Base-by-base conservation (phyloP, 2,113 vertebrate genomes). In the Dicerorhinus sumatrensis region DNA sequence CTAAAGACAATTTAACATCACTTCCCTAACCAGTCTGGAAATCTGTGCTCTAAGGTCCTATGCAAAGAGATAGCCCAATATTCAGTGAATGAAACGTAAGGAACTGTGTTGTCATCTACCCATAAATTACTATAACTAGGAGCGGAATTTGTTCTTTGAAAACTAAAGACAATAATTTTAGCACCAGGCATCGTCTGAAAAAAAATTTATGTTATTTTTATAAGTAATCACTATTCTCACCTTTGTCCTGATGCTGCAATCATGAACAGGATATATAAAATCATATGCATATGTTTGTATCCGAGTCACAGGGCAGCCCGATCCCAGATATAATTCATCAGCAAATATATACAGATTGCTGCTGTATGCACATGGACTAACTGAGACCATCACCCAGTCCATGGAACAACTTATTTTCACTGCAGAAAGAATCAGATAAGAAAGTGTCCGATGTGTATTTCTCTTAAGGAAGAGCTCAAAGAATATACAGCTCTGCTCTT, bases 281-380 rank as follows among this genome's bases (percentile, higher is more conserved):
- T 90, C 80, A 69, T 96, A 94, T 3, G 3, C 18, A 27, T 91
- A 69, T 60, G 96, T 39, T 21, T 88, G 80, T 46, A 93, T 86
- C 58, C 0, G 2, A 79, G 89, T 95, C 33, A 29, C 33, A 14
- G 69, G 69, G n/a, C 92, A 97, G 31, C 81, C 88, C 1, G 21
- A 16, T 63, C 97, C 85, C 75, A 97, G 76, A 79, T 31, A 11
- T n/a, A 96, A 79, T 56, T 95, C 97, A 83, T 95, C 97, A 46
- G 23, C 36, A 25, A 83, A 87, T 77, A 96, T n/a, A 39, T 77
- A 72, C 12, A 1, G 2, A 51, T 77, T 17, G 1, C 20, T 54
- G 13, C 5, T 58, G 13, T 9, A 3, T 0, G 23, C 4, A 36
- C 5, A 16, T 0, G 60, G 80, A n/a, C 5, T 46, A 42, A 84